Evolutionary conservation across 23 tunicate species (phyloP).

Genomic region (Trididemnum clinides): DNA sequence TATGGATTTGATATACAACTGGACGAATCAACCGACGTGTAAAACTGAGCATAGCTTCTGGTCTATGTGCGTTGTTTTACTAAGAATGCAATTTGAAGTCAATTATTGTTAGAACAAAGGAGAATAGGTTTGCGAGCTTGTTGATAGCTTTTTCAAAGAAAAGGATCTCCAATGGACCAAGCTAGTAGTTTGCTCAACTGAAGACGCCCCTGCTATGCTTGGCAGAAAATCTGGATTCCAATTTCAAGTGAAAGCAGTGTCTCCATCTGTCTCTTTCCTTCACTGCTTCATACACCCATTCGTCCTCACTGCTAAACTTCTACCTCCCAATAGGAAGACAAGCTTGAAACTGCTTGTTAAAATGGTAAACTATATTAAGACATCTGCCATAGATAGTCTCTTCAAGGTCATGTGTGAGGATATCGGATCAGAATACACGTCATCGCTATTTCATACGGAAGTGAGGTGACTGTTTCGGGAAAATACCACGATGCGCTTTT

Average conservation of each 20-base stretch:
- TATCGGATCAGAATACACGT: not conserved
- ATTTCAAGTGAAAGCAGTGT: not conserved
- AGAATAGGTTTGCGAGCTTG: not conserved
- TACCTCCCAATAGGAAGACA: not conserved
- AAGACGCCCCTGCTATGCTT: slow-evolving; percentile 27
- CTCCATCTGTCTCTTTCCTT: not conserved
- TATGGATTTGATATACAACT: not conserved
- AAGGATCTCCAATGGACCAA: slow-evolving; percentile 24
- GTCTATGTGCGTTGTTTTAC: not conserved
- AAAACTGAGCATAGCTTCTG: not conserved
- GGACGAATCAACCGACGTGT: not conserved
- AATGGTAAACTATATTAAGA: not conserved
- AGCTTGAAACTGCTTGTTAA: not conserved
- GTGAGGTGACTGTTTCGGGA: not conserved
- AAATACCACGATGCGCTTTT: not conserved
- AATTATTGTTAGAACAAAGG: not conserved
- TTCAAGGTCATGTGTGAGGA: not conserved
- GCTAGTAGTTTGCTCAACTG: not conserved
- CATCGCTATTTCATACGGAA: not conserved
- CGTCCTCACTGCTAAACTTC: not conserved
- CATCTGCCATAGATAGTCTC: not conserved
- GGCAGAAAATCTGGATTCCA: not conserved
- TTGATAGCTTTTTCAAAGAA: not conserved
- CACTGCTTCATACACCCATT: not conserved
- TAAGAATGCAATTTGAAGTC: not conserved